Conservation (phyloP, 2,888 invertebrate genomes). For the Campopleginae sp. region DNA sequence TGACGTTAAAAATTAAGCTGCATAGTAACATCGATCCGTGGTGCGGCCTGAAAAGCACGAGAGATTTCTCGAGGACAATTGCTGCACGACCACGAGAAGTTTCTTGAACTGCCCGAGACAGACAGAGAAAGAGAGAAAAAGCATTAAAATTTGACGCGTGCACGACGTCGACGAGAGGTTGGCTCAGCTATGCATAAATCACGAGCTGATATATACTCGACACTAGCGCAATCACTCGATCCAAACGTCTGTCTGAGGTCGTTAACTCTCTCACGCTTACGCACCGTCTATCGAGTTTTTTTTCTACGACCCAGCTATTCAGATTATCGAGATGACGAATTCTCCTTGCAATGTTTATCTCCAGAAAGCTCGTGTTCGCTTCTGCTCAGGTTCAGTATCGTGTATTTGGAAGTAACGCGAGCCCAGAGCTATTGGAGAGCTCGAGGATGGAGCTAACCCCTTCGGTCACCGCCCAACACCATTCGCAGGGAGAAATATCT, state of each 20-base stretch:
- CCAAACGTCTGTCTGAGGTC: slow-evolving; percentile 50
- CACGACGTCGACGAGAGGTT: slow-evolving; percentile 68
- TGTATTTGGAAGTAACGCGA: slow-evolving; percentile 3
- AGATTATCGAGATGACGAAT: slow-evolving; percentile 11
- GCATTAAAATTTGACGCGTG: slow-evolving; percentile 74
- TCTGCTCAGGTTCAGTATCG: not conserved
- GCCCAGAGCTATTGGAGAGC: not conserved
- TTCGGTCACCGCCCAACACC: not conserved
- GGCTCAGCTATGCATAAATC: slow-evolving; percentile 73
- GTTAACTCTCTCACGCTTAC: slow-evolving; percentile 50
- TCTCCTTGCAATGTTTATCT: not conserved
- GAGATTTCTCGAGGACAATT: not conserved
- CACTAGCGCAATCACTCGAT: slow-evolving; percentile 30
- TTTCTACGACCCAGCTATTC: not conserved
- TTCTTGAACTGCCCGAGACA: slow-evolving; percentile 56
- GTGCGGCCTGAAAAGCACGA: not conserved
- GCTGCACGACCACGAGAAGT: slow-evolving; percentile 36
- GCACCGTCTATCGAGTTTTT: not conserved
- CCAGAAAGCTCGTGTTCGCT: too few relatives aligned
- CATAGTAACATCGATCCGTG: slow-evolving; percentile 15
- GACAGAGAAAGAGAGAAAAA: slow-evolving; percentile 35
- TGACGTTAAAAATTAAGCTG: not conserved
- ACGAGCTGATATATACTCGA: slow-evolving; percentile 52
- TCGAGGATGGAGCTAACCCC: not conserved
- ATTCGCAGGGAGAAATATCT: not conserved